Evolutionary conservation across 2,888 invertebrate species (phyloP).

Genomic region (Clistopyga incitator): DNA sequence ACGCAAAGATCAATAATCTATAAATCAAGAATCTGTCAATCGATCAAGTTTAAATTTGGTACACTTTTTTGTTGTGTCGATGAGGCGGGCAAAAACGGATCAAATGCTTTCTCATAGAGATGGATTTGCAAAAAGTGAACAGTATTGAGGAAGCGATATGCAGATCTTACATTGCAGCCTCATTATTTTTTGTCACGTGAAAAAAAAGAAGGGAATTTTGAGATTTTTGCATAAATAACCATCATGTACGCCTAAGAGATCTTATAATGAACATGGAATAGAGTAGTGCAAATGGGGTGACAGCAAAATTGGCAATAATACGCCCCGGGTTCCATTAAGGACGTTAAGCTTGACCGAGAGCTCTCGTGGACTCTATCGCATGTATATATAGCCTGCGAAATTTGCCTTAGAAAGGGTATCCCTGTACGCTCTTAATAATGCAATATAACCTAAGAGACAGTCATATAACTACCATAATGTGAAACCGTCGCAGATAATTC

Average conservation of each 20-base stretch:
- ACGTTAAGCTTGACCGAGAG: slow-evolving; percentile 77
- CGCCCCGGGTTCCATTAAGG: slow-evolving; percentile 76
- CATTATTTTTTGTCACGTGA: background rate
- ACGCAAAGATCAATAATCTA: no score
- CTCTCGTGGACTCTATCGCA: slow-evolving; percentile 47
- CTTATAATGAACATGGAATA: slow-evolving; percentile 30
- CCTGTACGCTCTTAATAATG: slow-evolving; percentile 63
- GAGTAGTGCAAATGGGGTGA: slow-evolving; percentile 62
- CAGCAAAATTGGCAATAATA: slow-evolving; percentile 77
- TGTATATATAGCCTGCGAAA: slow-evolving; percentile 17
- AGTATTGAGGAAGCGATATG: no score
- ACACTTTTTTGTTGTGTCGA: no score
- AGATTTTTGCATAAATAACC: background rate
- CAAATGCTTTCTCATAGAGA: no score
- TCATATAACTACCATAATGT: slow-evolving; percentile 32
- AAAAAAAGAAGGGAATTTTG: background rate
- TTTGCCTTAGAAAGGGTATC: slow-evolving; percentile 59
- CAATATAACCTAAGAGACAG: slow-evolving; percentile 49
- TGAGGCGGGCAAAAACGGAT: no score
- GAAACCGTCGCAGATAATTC: slow-evolving; percentile 8
- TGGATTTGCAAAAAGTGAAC: no score
- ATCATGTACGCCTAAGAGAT: slow-evolving; percentile 19
- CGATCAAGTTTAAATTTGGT: background rate
- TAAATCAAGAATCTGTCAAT: background rate
- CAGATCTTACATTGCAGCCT: no score